A percentile compares a stretch with the other conserved stretches of the same genome.
Evolutionary conservation across 2,888 invertebrate species (phyloP).

Genomic region (Leucophora obtusa): DNA sequence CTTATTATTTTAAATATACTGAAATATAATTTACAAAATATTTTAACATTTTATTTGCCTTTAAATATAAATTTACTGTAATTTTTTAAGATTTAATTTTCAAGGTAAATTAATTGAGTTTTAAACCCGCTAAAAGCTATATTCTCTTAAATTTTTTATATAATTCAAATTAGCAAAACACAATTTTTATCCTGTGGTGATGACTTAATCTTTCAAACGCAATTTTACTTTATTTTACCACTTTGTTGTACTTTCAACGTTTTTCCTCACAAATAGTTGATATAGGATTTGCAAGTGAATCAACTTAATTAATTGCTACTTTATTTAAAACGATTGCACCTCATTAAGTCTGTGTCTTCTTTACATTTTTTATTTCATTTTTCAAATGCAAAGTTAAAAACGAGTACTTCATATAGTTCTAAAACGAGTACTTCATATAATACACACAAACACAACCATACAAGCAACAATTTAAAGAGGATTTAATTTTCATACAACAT

Average conservation of each 20-base stretch:
- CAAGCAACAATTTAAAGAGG: conserved; percentile 17
- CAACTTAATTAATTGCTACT: conserved; percentile 64
- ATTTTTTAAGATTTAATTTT: background rate
- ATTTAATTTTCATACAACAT: conserved; percentile 17
- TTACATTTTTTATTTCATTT: conserved; percentile 5
- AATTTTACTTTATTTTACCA: conserved; percentile 17
- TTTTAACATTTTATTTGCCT: too few species aligned
- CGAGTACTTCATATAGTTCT: background rate
- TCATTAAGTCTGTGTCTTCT: conserved; percentile 51
- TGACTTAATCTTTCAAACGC: conserved; percentile 51
- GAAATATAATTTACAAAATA: too few species aligned
- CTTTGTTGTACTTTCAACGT: conserved; percentile 20
- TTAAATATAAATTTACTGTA: too few species aligned
- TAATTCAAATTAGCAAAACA: conserved; percentile 26
- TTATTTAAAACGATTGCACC: conserved; percentile 63
- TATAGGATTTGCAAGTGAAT: conserved; percentile 62
- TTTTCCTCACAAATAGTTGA: conserved; percentile 58
- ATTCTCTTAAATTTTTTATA: background rate
- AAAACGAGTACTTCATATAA: background rate
- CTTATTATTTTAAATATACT: too few species aligned
- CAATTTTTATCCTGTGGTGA: conserved; percentile 54
- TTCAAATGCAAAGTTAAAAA: background rate
- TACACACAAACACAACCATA: background rate
- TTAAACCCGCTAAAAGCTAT: background rate
- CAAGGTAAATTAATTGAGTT: background rate